A percentile compares a stretch with the other conserved stretches of the same genome.
phyloP scores from a whole-genome alignment of 2,797 vertebrate species.

The Eptatretus atami region DNA sequence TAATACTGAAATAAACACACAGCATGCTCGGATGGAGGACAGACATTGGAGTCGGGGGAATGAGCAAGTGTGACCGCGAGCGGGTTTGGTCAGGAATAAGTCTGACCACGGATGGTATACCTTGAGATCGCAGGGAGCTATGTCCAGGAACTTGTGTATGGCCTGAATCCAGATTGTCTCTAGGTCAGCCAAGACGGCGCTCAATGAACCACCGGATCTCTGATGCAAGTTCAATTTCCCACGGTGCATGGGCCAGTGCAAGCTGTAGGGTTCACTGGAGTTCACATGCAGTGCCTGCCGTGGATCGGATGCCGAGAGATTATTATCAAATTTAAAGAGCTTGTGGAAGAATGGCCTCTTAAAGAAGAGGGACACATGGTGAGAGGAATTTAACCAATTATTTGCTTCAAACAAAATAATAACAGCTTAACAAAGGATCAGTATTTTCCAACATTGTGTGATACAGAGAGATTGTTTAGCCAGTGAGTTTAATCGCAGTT shows the following conservation, averaged over 20 bases:
- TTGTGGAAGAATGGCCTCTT: too few species aligned
- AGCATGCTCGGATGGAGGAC: not conserved
- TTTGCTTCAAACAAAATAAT: too few species aligned
- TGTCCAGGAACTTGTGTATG: slow-evolving; percentile 69
- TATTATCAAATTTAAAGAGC: too few species aligned
- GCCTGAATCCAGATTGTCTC: slow-evolving; percentile 67
- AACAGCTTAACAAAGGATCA: too few species aligned
- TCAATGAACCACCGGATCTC: slow-evolving; percentile 49
- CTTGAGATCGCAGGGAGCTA: slow-evolving; percentile 76
- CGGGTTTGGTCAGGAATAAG: not conserved
- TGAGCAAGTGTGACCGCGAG: not conserved
- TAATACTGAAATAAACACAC: slow-evolving; percentile 38
- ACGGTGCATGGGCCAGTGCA: slow-evolving; percentile 59
- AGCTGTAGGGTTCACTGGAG: slow-evolving; percentile 45
- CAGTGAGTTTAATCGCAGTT: too few species aligned
- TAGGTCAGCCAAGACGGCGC: slow-evolving; percentile 44
- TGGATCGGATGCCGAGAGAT: slow-evolving; percentile 9
- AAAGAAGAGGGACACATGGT: too few species aligned
- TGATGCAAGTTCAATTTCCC: slow-evolving; percentile 53
- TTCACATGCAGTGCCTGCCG: slow-evolving; percentile 56
- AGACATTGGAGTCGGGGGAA: too few species aligned
- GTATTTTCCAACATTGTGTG: too few species aligned
- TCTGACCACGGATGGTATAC: slow-evolving; percentile 15
- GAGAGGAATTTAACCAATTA: too few species aligned
- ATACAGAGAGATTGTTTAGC: too few species aligned